A percentile compares a stretch with the other conserved stretches of the same genome.
These are phyloP conservation scores for Labeo calbasu DNA, from an alignment of 2,797 vertebrate species.

Conservation along the genomic window DNA sequence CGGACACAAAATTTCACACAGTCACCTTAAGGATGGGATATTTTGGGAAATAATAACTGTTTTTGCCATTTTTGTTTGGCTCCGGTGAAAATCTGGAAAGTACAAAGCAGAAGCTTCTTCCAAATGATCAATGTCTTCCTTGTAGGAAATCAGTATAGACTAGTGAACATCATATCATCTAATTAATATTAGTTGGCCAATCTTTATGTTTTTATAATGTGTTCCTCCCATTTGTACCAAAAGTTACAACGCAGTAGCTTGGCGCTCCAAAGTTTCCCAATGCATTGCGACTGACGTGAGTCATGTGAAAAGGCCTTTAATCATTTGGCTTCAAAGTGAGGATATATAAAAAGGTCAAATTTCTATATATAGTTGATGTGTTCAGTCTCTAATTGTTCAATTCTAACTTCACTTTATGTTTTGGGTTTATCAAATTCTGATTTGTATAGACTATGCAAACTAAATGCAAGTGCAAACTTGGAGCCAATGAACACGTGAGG, in stretches of 20 bases:
- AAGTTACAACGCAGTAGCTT: background rate
- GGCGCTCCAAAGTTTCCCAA: background rate
- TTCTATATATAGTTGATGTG: background rate
- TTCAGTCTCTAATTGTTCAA: background rate
- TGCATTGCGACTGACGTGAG: background rate
- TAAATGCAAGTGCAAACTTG: constrained; percentile 50
- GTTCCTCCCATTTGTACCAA: background rate
- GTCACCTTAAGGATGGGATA: background rate
- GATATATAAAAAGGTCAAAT: background rate
- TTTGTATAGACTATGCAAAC: constrained; percentile 14
- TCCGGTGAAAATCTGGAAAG: background rate
- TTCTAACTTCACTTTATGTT: background rate
- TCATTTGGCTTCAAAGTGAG: constrained; percentile 60
- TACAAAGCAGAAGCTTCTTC: background rate
- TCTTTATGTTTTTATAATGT: background rate
- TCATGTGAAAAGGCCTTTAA: constrained; percentile 56
- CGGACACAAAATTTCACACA: background rate
- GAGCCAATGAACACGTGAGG: constrained; percentile 14
- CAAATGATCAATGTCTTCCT: background rate
- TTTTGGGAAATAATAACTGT: background rate
- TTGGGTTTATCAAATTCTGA: background rate
- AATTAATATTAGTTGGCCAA: background rate
- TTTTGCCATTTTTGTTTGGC: background rate
- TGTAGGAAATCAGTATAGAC: background rate
- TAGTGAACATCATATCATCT: background rate